Evolutionary conservation across 1,140 invertebrate species (phyloP).

Genomic region (Caenorhabditis latens): DNA sequence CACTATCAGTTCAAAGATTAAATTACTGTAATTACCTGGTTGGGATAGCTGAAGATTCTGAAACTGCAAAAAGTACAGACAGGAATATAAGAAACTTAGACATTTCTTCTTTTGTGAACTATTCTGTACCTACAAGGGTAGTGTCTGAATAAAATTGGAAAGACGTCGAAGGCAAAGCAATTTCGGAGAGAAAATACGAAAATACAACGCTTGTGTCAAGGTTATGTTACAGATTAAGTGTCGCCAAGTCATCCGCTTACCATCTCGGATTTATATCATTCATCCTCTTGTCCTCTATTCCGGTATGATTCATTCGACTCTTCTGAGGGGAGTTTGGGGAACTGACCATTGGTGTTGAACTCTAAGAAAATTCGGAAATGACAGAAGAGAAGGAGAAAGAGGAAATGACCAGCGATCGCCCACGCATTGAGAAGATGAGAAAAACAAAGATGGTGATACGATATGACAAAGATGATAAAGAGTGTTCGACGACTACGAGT

Average conservation of each 20-base stretch:
- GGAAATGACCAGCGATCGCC: conserved; percentile 5
- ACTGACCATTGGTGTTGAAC: conserved; percentile 36
- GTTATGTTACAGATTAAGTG: conserved; percentile 55
- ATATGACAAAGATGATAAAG: conserved; percentile 25
- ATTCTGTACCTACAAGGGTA: conserved; percentile 6
- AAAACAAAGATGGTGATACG: not conserved
- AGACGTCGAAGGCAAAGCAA: not conserved
- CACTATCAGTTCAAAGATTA: not conserved
- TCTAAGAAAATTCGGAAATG: not conserved
- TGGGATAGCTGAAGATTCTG: conserved; percentile 8
- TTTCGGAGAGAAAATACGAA: conserved; percentile 30
- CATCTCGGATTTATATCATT: conserved; percentile 53
- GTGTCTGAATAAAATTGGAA: not conserved
- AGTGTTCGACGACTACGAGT: conserved; percentile 40
- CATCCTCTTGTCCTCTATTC: conserved; percentile 43
- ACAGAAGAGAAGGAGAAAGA: not conserved
- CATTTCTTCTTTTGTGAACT: not conserved
- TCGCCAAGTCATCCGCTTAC: conserved; percentile 48
- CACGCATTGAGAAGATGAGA: not conserved
- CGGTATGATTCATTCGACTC: conserved; percentile 25
- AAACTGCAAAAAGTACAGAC: not conserved
- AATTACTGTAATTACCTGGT: not conserved
- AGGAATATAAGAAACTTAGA: not conserved
- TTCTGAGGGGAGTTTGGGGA: conserved; percentile 2
- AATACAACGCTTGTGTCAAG: conserved; percentile 51